A percentile compares a stretch with the other conserved stretches of the same genome.
Evolutionary conservation across 2,113 vertebrate species (phyloP).

Genomic region (Litocranius walleri): DNA sequence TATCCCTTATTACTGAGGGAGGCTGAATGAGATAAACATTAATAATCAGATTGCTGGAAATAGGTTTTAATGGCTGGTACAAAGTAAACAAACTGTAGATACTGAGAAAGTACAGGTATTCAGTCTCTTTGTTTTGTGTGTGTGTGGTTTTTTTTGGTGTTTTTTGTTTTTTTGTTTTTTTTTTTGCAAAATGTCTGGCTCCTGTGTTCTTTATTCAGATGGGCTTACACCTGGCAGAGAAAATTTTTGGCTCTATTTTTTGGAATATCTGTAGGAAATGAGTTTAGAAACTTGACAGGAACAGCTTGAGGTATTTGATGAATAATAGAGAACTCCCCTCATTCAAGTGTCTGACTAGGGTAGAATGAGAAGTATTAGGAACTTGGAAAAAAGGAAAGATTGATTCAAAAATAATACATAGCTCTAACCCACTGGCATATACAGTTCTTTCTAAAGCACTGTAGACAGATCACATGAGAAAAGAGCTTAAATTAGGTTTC

Average conservation of each 20-base stretch:
- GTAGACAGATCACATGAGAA: not conserved
- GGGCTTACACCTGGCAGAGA: slow-evolving; percentile 42
- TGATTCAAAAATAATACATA: slow-evolving; percentile 44
- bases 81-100: slow-evolving; percentile 24
- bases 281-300: slow-evolving; percentile 62
- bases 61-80: not conserved
- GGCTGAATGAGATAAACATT: not conserved
- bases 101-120: not conserved
- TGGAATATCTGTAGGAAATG: slow-evolving; percentile 49
- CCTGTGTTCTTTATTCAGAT: slow-evolving; percentile 46
- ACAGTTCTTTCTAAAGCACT: slow-evolving; percentile 19
- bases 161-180: not conserved
- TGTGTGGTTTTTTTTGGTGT: too few species aligned
- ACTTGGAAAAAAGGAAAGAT: slow-evolving; percentile 66
- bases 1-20: not conserved
- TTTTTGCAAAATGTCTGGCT: not conserved
- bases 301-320: slow-evolving; percentile 71
- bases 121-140: not conserved
- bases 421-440: slow-evolving; percentile 38
- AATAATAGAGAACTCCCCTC: slow-evolving; percentile 57
- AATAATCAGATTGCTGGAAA: slow-evolving; percentile 38
- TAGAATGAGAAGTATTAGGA: slow-evolving; percentile 70
- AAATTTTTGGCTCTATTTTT: slow-evolving; percentile 49
- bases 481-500: slow-evolving; percentile 51
- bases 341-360: slow-evolving; percentile 53